Evolutionary conservation across 2,797 vertebrate genomes (phyloP).

Genomic region (Falco naumanni): DNA sequence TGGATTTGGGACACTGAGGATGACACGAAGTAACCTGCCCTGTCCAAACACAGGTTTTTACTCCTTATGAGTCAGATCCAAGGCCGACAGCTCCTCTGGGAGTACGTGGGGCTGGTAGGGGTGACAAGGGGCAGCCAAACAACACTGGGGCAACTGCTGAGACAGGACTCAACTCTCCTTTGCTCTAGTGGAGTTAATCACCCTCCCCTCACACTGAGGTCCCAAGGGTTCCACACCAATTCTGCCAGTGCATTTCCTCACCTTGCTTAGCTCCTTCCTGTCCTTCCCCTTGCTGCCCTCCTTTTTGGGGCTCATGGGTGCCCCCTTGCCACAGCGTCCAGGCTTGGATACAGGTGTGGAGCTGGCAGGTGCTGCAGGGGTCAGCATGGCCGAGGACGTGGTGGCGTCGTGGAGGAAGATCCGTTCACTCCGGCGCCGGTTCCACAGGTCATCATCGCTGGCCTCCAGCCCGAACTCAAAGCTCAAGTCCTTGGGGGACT

Average conservation of each 20-base stretch:
- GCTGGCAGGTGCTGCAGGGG: constrained; percentile 61
- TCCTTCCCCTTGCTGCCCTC: constrained; percentile 83
- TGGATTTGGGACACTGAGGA: background rate
- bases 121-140: background rate
- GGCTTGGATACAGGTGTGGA: constrained; percentile 79
- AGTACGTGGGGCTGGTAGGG: rapidly evolving
- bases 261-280: constrained; percentile 88
- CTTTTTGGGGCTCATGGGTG: constrained; percentile 81
- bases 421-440: constrained; percentile 91
- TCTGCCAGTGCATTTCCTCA: constrained; percentile 57
- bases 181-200: rapidly evolving
- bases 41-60: background rate
- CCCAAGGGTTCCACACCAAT: background rate
- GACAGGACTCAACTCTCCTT: background rate
- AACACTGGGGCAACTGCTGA: background rate
- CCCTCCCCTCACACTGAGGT: background rate
- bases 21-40: background rate
- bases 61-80: background rate
- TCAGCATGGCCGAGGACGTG: constrained; percentile 71
- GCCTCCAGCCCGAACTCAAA: constrained; percentile 85
- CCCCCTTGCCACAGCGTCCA: constrained; percentile 79
- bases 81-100: background rate
- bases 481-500: constrained; percentile 84
- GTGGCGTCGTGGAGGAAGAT: constrained; percentile 94
- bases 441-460: constrained; percentile 95